Conservation (phyloP, 2,888 invertebrate species). For the Xestia xanthographa region DNA sequence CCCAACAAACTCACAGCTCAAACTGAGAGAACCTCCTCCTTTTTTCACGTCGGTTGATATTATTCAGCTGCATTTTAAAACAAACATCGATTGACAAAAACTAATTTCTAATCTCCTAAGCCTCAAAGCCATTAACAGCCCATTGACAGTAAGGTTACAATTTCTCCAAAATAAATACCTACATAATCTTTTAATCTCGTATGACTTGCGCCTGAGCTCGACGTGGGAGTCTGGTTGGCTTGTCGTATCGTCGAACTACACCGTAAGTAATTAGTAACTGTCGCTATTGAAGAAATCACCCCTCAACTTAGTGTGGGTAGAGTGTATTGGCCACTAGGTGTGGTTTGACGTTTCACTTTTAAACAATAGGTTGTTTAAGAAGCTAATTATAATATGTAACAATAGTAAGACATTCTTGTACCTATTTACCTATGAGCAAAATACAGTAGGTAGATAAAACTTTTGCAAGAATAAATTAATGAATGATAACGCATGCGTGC, state of each 20-base stretch:
- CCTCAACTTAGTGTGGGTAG: slow-evolving; percentile 48
- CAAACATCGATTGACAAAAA: slow-evolving; percentile 20
- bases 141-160: slow-evolving; percentile 37
- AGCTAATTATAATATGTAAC: background rate
- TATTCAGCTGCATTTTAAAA: background rate
- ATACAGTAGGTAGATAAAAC: background rate
- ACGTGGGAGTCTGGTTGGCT: slow-evolving; percentile 74
- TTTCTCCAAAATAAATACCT: slow-evolving; percentile 28
- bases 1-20: too few relatives aligned
- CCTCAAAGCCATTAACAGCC: slow-evolving; percentile 24
- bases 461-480: background rate
- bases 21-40: too few relatives aligned
- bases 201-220: slow-evolving; percentile 66
- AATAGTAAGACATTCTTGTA: background rate
- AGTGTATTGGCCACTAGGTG: slow-evolving; percentile 52
- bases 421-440: too few relatives aligned
- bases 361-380: slow-evolving; percentile 24
- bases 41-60: background rate
- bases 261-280: slow-evolving; percentile 72
- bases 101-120: slow-evolving; percentile 51
- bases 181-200: slow-evolving; percentile 41
- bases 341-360: slow-evolving; percentile 22
- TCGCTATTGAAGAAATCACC: slow-evolving; percentile 71
- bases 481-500: too few relatives aligned
- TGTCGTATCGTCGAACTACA: slow-evolving; percentile 57